These are phyloP conservation scores for Melanitta fusca DNA, from an alignment of 2,797 vertebrate species.

Conservation along the genomic window DNA sequence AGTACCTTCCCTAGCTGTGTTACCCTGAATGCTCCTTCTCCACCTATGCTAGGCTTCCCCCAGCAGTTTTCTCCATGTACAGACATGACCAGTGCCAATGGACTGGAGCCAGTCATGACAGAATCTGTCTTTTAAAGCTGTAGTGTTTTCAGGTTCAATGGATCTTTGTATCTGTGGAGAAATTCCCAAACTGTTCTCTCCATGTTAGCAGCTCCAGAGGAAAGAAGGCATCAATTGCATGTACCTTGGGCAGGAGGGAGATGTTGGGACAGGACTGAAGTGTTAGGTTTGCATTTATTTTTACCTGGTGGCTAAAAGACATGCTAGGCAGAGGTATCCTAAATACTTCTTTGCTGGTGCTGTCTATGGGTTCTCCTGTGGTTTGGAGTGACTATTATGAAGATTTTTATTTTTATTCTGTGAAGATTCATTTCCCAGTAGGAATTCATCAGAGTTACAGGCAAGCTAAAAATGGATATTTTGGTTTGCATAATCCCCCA, in stretches of 20 bases:
- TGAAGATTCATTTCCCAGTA: not conserved
- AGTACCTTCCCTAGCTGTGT: not conserved
- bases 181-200: not conserved
- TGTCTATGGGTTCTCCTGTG: not conserved
- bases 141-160: not conserved
- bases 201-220: not conserved
- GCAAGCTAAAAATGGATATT: not conserved
- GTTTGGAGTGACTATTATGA: not conserved
- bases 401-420: not conserved
- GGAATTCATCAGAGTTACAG: not conserved
- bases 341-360: not conserved
- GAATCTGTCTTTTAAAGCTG: fast-evolving
- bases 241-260: fast-evolving
- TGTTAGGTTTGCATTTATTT: not conserved
- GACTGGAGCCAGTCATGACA: fast-evolving
- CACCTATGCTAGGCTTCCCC: fast-evolving
- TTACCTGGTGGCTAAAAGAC: not conserved
- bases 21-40: not conserved
- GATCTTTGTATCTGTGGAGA: too few relatives aligned
- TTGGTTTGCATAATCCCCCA: not conserved
- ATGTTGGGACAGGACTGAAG: not conserved
- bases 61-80: fast-evolving
- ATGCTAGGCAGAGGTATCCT: not conserved
- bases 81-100: fast-evolving
- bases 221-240: fast-evolving